Conservation (phyloP, 2,888 invertebrate species). For the Pyrocoelia pectoralis region DNA sequence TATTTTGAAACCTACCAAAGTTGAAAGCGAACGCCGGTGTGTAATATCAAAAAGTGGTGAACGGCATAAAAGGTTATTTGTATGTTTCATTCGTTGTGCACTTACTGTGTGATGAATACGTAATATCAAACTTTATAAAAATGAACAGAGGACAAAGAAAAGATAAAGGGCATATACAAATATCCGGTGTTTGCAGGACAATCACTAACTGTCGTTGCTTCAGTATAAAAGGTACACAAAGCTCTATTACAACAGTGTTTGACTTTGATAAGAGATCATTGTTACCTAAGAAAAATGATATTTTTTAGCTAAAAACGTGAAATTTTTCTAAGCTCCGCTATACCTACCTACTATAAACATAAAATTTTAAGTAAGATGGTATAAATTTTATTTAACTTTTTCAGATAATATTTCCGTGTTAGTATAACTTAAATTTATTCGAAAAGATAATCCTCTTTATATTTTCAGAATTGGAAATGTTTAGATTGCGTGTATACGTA, state of each 20-base stretch:
- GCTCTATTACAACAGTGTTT: constrained; percentile 22
- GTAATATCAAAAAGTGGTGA: no score
- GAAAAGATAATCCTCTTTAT: constrained; percentile 36
- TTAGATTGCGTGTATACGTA: constrained; percentile 20
- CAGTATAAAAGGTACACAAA: constrained; percentile 19
- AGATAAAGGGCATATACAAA: constrained; percentile 35
- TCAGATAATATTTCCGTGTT: constrained; percentile 34
- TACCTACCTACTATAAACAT: no score
- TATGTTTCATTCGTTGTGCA: no score
- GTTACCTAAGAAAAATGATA: constrained; percentile 6
- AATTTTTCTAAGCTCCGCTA: neutral
- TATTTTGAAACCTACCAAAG: no score
- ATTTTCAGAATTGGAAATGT: constrained; percentile 30
- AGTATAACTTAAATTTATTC: constrained; percentile 34
- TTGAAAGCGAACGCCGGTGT: no score
- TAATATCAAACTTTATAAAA: constrained; percentile 16
- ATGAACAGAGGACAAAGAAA: constrained; percentile 31
- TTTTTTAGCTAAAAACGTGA: neutral
- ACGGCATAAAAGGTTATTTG: no score
- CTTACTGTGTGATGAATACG: neutral
- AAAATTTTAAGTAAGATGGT: neutral
- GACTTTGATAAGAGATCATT: constrained; percentile 26
- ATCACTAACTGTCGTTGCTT: constrained; percentile 25
- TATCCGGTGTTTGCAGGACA: constrained; percentile 37
- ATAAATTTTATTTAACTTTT: constrained; percentile 5